phyloP scores from a whole-genome alignment of 2,888 invertebrate species.

The Harpagoxenus sublaevis region DNA sequence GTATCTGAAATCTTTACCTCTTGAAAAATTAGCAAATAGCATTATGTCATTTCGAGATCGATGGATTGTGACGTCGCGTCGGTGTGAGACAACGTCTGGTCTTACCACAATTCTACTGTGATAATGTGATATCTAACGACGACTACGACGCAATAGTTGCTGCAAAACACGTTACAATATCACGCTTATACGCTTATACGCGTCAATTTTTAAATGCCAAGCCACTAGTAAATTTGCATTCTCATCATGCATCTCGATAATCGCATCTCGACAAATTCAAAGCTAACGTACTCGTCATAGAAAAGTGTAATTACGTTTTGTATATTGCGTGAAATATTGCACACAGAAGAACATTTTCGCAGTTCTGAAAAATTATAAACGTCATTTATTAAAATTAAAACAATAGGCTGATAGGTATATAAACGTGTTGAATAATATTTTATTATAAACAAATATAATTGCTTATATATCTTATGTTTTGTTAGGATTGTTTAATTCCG shows the following conservation, averaged over 20 bases:
- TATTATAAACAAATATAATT: not conserved
- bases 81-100: not conserved
- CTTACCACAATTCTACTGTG: not conserved
- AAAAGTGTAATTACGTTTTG: slow-evolving; percentile 6
- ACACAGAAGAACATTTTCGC: not conserved
- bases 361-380: not conserved
- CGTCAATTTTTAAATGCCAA: slow-evolving; percentile 14
- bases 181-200: not conserved
- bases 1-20: not conserved
- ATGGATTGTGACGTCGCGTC: not conserved
- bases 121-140: not conserved
- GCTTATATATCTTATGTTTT: not conserved
- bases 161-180: not conserved
- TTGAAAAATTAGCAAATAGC: not conserved
- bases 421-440: not conserved
- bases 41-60: not conserved
- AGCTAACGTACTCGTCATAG: not conserved
- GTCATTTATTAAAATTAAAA: not conserved
- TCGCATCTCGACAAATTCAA: not conserved
- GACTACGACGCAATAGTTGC: not conserved
- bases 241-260: not conserved
- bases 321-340: not conserved
- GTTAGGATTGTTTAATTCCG: not conserved
- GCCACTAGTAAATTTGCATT: not conserved
- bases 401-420: not conserved